Percentiles rank a stretch among this genome's conserved stretches.
These are phyloP conservation scores for Tetramorium parvispinum DNA, from an alignment of 1,140 invertebrate species.

Conservation along the genomic window DNA sequence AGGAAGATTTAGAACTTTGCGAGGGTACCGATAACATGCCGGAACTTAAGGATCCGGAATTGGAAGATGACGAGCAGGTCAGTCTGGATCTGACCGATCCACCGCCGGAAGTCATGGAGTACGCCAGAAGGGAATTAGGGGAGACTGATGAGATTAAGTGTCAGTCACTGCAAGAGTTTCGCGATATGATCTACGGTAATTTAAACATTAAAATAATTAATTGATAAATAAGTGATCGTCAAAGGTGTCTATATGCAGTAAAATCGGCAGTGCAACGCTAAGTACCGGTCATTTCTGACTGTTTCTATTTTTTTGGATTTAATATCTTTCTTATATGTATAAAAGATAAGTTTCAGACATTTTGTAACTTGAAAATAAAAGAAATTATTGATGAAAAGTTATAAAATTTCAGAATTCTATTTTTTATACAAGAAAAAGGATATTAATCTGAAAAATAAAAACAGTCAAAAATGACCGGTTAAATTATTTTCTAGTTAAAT, in stretches of 20 bases:
- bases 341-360: too few species aligned
- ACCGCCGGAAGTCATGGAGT: conserved; percentile 83
- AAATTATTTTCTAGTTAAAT: too few species aligned
- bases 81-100: conserved; percentile 82
- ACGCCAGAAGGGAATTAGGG: conserved; percentile 84
- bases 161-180: conserved; percentile 88
- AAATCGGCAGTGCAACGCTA: not conserved
- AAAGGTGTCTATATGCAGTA: not conserved
- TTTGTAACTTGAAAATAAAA: too few species aligned
- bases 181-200: conserved; percentile 92
- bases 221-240: not conserved
- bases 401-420: too few species aligned
- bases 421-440: too few species aligned
- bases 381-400: too few species aligned
- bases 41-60: conserved; percentile 73
- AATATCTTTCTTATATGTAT: too few species aligned
- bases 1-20: conserved; percentile 3
- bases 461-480: too few species aligned
- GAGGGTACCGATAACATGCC: conserved; percentile 64
- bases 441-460: too few species aligned
- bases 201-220: not conserved
- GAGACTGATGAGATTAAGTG: conserved; percentile 87
- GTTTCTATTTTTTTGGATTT: too few species aligned
- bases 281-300: too few species aligned
- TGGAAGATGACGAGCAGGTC: conserved; percentile 82